These are phyloP conservation scores for Metalampra italica DNA, from an alignment of 2,888 invertebrate species.

Conservation along the genomic window DNA sequence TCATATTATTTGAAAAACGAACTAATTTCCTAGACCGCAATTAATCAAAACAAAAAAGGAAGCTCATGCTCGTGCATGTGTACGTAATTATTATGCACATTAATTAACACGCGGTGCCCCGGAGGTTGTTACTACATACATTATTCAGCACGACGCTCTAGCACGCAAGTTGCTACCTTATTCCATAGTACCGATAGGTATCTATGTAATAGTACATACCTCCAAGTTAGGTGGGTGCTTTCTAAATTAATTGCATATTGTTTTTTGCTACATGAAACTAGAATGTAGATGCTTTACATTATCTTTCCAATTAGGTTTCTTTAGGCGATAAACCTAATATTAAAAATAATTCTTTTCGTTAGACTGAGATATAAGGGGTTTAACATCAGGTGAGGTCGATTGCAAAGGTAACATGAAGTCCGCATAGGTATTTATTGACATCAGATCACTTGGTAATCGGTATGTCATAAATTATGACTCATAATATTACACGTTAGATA, in stretches of 20 bases:
- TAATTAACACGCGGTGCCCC: constrained; percentile 59
- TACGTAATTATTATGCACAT: constrained; percentile 74
- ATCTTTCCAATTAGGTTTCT: too few relatives aligned
- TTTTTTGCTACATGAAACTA: not conserved
- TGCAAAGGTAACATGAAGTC: too few relatives aligned
- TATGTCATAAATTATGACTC: too few relatives aligned
- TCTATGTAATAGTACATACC: not conserved
- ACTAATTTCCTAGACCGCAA: constrained; percentile 62
- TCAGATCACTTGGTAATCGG: too few relatives aligned
- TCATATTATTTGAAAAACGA: constrained; percentile 44
- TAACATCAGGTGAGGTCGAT: too few relatives aligned
- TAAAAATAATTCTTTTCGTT: too few relatives aligned
- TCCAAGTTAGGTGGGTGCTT: not conserved
- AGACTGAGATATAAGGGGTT: too few relatives aligned
- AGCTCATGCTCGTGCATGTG: constrained; percentile 68
- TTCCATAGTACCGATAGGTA: constrained; percentile 7
- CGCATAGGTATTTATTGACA: too few relatives aligned
- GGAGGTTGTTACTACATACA: constrained; percentile 53
- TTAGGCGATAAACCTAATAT: too few relatives aligned
- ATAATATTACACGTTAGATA: too few relatives aligned
- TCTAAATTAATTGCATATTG: not conserved
- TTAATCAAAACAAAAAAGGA: constrained; percentile 76
- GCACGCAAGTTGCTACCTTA: constrained; percentile 51
- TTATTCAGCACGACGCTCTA: constrained; percentile 43
- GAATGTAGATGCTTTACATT: too few relatives aligned